Percentiles rank a stretch among this genome's conserved stretches.
Conservation (phyloP, 2,113 vertebrate species). For the Atrichornis clamosus region DNA sequence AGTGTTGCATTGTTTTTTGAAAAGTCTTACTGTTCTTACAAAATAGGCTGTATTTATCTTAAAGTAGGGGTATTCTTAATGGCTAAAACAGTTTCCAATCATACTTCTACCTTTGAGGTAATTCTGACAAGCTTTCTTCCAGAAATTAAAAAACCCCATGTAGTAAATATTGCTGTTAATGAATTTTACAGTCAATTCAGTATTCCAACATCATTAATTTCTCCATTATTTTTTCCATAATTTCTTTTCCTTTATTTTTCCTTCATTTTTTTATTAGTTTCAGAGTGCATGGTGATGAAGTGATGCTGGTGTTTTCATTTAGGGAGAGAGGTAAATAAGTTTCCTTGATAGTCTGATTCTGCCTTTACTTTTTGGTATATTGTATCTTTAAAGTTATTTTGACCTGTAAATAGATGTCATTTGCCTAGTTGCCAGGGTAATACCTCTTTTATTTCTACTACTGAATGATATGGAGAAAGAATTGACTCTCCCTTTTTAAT, state of each 20-base stretch:
- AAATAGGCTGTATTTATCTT: background rate
- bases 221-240: background rate
- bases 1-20: background rate
- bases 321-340: background rate
- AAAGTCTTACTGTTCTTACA: background rate
- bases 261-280: background rate
- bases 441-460: background rate
- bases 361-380: background rate
- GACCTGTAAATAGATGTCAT: background rate
- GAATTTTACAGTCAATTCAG: background rate
- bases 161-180: background rate
- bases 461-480: background rate
- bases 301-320: background rate
- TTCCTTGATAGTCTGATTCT: background rate
- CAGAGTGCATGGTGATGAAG: background rate
- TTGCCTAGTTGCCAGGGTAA: background rate
- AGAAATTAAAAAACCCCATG: rapidly evolving
- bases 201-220: background rate
- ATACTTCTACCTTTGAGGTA: background rate
- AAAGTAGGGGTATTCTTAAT: background rate
- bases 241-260: background rate
- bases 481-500: background rate
- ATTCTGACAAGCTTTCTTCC: background rate
- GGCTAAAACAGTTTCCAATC: background rate
- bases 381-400: background rate